These are phyloP conservation scores for Drosophila macrothrix DNA, from an alignment of 2,888 invertebrate species.

Conservation along the genomic window DNA sequence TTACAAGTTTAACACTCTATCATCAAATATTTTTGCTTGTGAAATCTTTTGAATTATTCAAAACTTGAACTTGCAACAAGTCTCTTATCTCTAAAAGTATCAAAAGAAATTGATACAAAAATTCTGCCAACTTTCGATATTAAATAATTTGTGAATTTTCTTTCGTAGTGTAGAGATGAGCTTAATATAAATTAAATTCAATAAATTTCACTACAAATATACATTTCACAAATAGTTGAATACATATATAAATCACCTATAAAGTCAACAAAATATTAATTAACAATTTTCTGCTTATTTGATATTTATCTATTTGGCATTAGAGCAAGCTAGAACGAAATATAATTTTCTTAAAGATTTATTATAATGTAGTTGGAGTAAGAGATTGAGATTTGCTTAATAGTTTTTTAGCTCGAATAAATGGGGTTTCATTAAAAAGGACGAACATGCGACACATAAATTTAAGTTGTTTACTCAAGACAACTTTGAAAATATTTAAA, in stretches of 20 bases:
- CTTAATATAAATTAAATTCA: neutral
- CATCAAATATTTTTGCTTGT: neutral
- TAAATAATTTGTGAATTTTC: neutral
- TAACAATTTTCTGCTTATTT: constrained; percentile 35
- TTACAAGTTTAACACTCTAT: neutral
- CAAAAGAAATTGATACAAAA: neutral
- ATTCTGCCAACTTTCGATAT: neutral
- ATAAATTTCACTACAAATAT: constrained; percentile 21
- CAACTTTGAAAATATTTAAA: constrained; percentile 34
- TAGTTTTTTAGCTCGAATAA: constrained; percentile 5
- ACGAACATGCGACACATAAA: constrained; percentile 29
- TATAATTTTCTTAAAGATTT: constrained; percentile 2
- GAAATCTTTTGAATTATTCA: neutral
- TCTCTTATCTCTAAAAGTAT: neutral
- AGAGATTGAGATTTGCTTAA: constrained; percentile 7
- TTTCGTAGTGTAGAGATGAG: neutral
- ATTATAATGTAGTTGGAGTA: neutral
- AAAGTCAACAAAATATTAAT: constrained; percentile 38
- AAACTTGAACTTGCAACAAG: neutral
- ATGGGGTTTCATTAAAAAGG: constrained; percentile 31
- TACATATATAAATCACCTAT: constrained; percentile 24
- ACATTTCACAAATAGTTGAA: neutral
- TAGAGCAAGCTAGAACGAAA: neutral
- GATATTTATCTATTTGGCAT: constrained; percentile 11
- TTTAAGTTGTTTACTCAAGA: constrained; percentile 39